A percentile compares a stretch with the other conserved stretches of the same genome.
Evolutionary conservation across 2,888 invertebrate genomes (phyloP).

Genomic region (Conomelus anceps): DNA sequence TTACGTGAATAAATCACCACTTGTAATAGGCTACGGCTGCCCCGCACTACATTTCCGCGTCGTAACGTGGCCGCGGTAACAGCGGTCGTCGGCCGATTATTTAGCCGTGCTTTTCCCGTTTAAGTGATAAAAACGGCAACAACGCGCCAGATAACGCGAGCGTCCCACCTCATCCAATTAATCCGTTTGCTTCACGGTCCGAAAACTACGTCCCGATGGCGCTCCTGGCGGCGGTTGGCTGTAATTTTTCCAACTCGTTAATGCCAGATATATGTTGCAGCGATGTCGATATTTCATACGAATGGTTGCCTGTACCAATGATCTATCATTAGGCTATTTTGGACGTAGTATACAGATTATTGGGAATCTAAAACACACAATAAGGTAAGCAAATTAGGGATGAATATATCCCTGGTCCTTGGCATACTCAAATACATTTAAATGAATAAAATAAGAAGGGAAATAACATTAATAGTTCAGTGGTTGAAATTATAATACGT

Average conservation of each 20-base stretch:
- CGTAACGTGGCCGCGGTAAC: not conserved
- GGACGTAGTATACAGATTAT: too few relatives aligned
- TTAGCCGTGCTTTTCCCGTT: not conserved
- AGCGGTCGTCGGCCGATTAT: not conserved
- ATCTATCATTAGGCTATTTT: too few relatives aligned
- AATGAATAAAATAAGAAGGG: too few relatives aligned
- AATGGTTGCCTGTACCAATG: not conserved
- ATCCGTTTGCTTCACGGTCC: not conserved
- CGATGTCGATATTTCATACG: not conserved
- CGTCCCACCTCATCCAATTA: not conserved
- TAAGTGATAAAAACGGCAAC: not conserved
- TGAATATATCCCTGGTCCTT: too few relatives aligned
- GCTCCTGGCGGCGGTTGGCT: not conserved
- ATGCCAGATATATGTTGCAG: not conserved
- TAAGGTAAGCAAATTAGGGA: too few relatives aligned
- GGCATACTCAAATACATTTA: too few relatives aligned
- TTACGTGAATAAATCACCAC: not conserved
- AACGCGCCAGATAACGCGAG: not conserved
- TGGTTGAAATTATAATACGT: too few relatives aligned
- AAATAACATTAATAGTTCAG: too few relatives aligned
- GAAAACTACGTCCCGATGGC: not conserved
- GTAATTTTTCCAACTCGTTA: not conserved
- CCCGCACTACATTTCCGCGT: not conserved
- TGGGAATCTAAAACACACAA: too few relatives aligned
- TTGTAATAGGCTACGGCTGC: not conserved